phyloP scores from a whole-genome alignment of 1,140 invertebrate species.

The Nylanderia fulva region DNA sequence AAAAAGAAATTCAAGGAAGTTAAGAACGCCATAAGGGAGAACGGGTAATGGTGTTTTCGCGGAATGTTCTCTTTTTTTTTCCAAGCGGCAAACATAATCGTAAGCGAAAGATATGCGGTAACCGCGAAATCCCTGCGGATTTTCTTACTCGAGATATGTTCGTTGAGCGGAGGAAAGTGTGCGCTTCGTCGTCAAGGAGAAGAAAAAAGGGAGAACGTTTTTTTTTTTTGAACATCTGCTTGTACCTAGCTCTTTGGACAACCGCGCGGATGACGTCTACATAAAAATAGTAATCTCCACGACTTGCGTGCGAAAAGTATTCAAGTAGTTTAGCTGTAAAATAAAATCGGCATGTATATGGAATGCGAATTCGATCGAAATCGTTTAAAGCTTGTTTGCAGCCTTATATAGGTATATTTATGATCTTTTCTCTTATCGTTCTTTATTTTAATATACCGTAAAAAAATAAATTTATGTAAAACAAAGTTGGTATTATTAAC shows the following conservation, averaged over 20 bases:
- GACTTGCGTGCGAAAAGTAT: neutral
- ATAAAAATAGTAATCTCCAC: slow-evolving; percentile 10
- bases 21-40: neutral
- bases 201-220: neutral
- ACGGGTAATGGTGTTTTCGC: neutral
- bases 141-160: slow-evolving; percentile 15
- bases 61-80: slow-evolving; percentile 23
- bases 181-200: neutral
- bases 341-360: neutral
- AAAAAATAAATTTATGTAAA: neutral
- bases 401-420: too few species aligned
- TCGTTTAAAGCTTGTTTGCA: neutral
- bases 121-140: slow-evolving; percentile 36
- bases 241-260: slow-evolving; percentile 27
- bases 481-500: neutral
- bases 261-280: neutral
- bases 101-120: slow-evolving; percentile 63
- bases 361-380: neutral
- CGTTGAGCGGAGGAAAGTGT: neutral
- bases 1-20: slow-evolving; percentile 22
- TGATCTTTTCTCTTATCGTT: too few species aligned
- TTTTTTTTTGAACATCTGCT: neutral
- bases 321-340: slow-evolving; percentile 7
- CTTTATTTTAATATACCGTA: neutral
- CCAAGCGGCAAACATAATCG: slow-evolving; percentile 51